Conservation (phyloP, 2,797 vertebrate species). For the Enteromius paludinosus region DNA sequence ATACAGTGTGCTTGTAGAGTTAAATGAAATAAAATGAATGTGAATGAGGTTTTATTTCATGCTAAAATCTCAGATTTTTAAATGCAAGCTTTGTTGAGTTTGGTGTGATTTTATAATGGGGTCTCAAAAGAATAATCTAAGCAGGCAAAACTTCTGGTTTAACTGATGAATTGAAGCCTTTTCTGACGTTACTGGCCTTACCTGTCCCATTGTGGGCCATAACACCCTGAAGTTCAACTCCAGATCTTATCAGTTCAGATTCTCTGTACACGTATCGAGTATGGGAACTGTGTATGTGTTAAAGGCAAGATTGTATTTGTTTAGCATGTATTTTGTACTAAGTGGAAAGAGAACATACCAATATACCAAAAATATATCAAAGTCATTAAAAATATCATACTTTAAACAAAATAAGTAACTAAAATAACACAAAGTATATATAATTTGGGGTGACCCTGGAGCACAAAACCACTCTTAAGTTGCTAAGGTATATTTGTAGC, state of each 20-base stretch:
- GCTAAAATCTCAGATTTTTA: background rate
- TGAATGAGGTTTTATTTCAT: background rate
- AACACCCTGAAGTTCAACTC: background rate
- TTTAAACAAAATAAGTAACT: background rate
- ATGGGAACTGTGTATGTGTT: background rate
- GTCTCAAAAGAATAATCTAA: background rate
- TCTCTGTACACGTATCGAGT: background rate
- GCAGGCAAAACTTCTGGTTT: background rate
- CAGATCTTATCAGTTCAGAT: slow-evolving; percentile 24
- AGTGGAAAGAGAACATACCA: background rate
- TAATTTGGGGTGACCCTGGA: no score
- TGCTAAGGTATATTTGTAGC: no score
- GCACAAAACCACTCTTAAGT: no score
- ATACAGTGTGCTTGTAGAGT: background rate
- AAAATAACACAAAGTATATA: background rate
- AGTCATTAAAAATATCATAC: no score
- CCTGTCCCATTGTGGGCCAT: background rate
- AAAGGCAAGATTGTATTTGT: slow-evolving; percentile 15
- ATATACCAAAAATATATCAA: no score
- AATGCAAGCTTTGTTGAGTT: background rate
- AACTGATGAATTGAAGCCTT: background rate
- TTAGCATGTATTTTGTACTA: slow-evolving; percentile 10
- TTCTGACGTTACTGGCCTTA: background rate
- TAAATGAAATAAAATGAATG: background rate
- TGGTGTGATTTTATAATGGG: background rate